These are phyloP conservation scores for Amazona guildingii DNA, from an alignment of 2,113 vertebrate species.

Conservation along the genomic window DNA sequence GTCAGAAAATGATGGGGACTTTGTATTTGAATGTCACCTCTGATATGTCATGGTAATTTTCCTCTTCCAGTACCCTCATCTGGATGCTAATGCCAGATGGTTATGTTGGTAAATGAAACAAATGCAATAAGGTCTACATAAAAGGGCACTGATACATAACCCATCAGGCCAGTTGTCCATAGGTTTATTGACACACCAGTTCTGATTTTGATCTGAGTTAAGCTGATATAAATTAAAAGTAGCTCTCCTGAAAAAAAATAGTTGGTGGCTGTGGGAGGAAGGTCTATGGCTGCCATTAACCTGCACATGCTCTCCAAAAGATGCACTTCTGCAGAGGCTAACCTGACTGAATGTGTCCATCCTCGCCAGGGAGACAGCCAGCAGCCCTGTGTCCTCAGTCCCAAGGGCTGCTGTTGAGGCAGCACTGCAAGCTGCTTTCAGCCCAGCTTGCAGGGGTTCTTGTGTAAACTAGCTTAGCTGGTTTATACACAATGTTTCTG, in stretches of 20 bases:
- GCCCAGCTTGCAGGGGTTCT: neutral
- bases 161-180: neutral
- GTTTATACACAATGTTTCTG: neutral
- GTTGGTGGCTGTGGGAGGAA: neutral
- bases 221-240: neutral
- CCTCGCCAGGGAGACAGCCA: neutral
- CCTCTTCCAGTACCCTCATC: slow-evolving; percentile 26
- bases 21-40: slow-evolving; percentile 23
- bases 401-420: neutral
- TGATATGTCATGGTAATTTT: neutral
- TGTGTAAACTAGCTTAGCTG: neutral
- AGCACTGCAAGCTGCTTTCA: neutral
- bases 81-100: neutral
- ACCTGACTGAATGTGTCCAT: neutral
- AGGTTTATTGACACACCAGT: neutral
- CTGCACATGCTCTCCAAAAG: neutral
- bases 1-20: neutral
- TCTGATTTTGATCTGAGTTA: accelerated
- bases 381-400: neutral
- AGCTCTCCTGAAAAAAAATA: neutral
- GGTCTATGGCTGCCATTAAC: neutral
- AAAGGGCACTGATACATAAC: neutral
- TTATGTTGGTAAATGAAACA: neutral
- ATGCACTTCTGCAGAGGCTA: neutral
- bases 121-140: neutral